Evolutionary conservation across 1,140 invertebrate genomes (phyloP), one percentile per base, ranked within the genome.

Genomic region (Dermatophagoides farinae): DNA sequence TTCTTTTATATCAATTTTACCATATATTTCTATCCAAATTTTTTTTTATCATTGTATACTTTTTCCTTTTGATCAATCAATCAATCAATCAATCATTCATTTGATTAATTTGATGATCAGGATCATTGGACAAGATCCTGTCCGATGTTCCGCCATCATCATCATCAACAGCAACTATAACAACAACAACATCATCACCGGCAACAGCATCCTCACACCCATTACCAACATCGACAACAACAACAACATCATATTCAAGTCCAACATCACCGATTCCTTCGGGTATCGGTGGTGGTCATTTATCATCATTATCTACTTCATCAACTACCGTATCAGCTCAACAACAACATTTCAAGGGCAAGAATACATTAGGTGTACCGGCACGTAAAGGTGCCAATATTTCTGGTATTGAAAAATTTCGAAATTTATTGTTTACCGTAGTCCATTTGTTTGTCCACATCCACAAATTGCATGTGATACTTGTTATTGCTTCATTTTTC

Each of bases 281-380:
- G 2, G 22, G 14, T 23, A 55, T 4, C 14, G 53, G 39, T n/a
- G 2, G 16, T n/a, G 2, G 5, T 39, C 25, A 43, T 5, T 25
- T 20, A 11, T 55, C 53, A 39, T 38, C 53, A n/a, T 55, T 31
- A 44, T 38, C 53, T 1, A 41, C 10, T 4, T 55, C 53, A 23
- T 4, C 53, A 14, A 55, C 25, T 4, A 1, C 53, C 6, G 14
- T 44, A 11, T n/a, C 53, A 20, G 1, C 46, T 4, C 46, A 23
- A 20, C 46, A 23, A 18, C 46, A 23, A 12, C 2, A 55, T 40
- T 55, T 55, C 16, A 14, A 23, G 5, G 53, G 53, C 1, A 55
- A 55, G 14, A 55, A 44, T 44, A 55, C 53, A 18, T 44, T 55
- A 44, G 53, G 53, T 44, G 53, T 55, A n/a, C 53, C 53, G 10